Conservation (phyloP, 2,888 invertebrate species). For the Ceraclea dissimilis region DNA sequence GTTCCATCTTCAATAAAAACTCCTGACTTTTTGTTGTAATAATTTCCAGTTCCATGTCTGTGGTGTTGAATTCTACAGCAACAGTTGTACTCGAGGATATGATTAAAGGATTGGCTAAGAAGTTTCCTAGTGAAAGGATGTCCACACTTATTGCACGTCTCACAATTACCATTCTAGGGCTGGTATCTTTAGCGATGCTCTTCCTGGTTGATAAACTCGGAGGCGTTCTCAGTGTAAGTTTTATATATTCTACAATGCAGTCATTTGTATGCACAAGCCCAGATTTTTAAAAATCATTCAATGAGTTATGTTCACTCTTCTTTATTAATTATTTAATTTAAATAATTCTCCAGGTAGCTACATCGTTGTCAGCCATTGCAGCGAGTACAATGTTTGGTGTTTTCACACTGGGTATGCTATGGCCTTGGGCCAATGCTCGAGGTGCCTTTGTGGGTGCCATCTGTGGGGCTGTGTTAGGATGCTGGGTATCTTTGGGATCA, state of each 20-base stretch:
- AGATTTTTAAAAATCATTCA: too few relatives aligned
- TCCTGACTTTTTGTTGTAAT: background rate
- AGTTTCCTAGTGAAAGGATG: conserved; percentile 52
- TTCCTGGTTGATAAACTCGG: conserved; percentile 68
- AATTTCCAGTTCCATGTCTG: conserved; percentile 71
- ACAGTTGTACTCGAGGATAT: conserved; percentile 80
- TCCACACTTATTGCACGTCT: conserved; percentile 58
- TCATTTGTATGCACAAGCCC: too few relatives aligned
- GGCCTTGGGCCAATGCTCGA: conserved; percentile 70
- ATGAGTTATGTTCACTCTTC: too few relatives aligned
- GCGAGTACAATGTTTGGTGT: conserved; percentile 77
- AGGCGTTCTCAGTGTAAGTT: conserved; percentile 65
- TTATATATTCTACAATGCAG: background rate
- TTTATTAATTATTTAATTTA: background rate
- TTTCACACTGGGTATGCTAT: conserved; percentile 74
- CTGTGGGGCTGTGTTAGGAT: conserved; percentile 53
- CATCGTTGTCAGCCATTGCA: conserved; percentile 74
- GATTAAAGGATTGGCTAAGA: conserved; percentile 60
- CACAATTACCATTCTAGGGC: conserved; percentile 56
- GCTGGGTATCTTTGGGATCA: conserved; percentile 58
- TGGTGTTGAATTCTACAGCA: conserved; percentile 81
- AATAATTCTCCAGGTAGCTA: conserved; percentile 46
- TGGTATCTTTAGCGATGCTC: conserved; percentile 56
- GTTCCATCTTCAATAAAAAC: too few relatives aligned
- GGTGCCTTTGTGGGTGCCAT: conserved; percentile 56